Conservation (phyloP, 1,140 invertebrate species). For the Mamestra configurata region DNA sequence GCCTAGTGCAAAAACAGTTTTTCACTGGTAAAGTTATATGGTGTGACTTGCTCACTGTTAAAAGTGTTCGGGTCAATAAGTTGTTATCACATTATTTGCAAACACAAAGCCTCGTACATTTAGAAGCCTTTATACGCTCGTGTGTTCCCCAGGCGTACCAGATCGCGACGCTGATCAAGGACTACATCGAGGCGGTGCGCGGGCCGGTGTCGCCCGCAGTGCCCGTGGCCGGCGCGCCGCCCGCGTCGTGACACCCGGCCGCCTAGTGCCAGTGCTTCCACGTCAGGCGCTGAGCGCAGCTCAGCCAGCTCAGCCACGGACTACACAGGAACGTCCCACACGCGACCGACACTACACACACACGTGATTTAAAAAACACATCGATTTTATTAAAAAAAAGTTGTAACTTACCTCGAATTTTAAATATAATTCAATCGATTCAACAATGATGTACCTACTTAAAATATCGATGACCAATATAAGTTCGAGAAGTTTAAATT, state of each 20-base stretch:
- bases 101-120: no score
- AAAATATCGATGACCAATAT: slow-evolving; percentile 1
- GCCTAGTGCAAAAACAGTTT: no score
- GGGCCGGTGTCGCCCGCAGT: slow-evolving; percentile 84
- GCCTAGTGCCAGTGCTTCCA: slow-evolving; percentile 87
- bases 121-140: no score
- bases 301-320: slow-evolving; percentile 17
- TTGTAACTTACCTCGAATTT: slow-evolving; percentile 17
- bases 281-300: slow-evolving; percentile 71
- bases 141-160: slow-evolving; percentile 94
- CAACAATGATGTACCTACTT: slow-evolving; percentile 10
- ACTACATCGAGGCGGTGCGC: slow-evolving; percentile 95
- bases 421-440: not conserved
- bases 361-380: slow-evolving; percentile 22
- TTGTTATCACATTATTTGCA: no score
- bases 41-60: no score
- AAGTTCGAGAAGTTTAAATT: slow-evolving; percentile 12
- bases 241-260: slow-evolving; percentile 80
- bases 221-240: slow-evolving; percentile 60
- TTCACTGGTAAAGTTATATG: no score
- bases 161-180: slow-evolving; percentile 97
- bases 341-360: slow-evolving; percentile 6
- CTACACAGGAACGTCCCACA: slow-evolving; percentile 1
- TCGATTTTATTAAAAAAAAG: slow-evolving; percentile 18
- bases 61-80: no score